Base-by-base conservation (phyloP, 2,888 invertebrate genomes). In the Tetrapedia diversipes region DNA sequence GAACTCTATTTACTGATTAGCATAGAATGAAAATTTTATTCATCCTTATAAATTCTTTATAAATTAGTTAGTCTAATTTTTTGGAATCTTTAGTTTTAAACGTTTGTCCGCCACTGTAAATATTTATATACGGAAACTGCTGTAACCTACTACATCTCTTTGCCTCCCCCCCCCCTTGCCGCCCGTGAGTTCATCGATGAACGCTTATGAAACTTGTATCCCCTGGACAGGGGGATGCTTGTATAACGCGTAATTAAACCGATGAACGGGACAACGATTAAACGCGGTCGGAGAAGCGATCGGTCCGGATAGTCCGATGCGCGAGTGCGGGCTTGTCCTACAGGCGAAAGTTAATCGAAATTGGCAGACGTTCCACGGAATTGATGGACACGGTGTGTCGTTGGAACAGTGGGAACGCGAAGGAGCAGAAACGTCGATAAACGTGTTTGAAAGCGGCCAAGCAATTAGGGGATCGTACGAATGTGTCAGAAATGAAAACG, bases 221-320 rank as follows among this genome's bases (percentile, higher is more conserved):
- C 19, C n/a, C 11, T 39, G 34, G 4, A 22, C 24, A 7, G 2
- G 27, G 11, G n/a, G n/a, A n/a, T n/a, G 39, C 27, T 65, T 68
- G 59, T 27, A 54, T 61, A 72, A 79, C 79, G 47, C 54, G 72
- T 56, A 78, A 68, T 79, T 79, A 61, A 73, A 39, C 67, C 22
- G 47, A 63, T 53, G 29, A 59, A 64, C 51, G 39, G n/a, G 39
- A 60, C 41, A 53, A 53, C 47, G 59, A 59, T 59, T 57, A 59
- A 53, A 37, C 37, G 49, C 29, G 43, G 24, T 47, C 37, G 32
- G 34, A 16, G 24, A n/a, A n/a, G 29, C 37, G 34, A 47, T 61
- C 70, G 45, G 22, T 22, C 27, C 27, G 29, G 41, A 56, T 8
- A 37, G 34, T 56, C 4, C n/a, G n/a, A 39, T 11, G 57, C 37